A percentile compares a stretch with the other conserved stretches of the same genome.
These are phyloP conservation scores for Beris morrisii DNA, from an alignment of 2,888 invertebrate genomes.

Conservation along the genomic window DNA sequence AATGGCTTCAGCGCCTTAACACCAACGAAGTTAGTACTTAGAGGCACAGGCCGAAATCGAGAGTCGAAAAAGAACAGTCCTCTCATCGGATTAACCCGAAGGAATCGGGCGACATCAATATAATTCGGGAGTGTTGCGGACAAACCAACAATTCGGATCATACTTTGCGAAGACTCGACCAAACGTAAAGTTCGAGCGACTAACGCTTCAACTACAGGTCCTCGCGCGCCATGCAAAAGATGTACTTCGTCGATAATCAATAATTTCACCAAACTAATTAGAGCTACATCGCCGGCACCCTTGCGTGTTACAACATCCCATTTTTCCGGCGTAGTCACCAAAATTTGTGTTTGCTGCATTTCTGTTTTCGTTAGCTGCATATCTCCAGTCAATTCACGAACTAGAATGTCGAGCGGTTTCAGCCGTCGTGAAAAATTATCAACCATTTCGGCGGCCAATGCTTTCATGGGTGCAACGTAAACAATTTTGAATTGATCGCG, in stretches of 20 bases:
- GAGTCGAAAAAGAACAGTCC: conserved; percentile 95
- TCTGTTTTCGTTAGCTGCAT: conserved; percentile 96
- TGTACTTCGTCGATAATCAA: conserved; percentile 98
- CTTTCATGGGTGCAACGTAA: conserved; percentile 99
- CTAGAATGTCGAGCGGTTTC: conserved; percentile 73
- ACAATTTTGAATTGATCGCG: conserved; percentile 96
- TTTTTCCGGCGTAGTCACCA: conserved; percentile 98
- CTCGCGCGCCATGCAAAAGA: conserved; percentile 93
- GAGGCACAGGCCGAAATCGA: conserved; percentile 92
- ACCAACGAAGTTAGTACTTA: conserved; percentile 89
- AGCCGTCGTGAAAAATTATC: conserved; percentile 86
- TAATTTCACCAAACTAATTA: conserved; percentile 87
- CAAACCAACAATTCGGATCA: conserved; percentile 95
- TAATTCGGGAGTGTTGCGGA: conserved; percentile 99
- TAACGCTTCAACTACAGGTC: conserved; percentile 95
- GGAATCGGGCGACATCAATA: conserved; percentile 90
- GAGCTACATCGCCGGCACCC: conserved; percentile 83
- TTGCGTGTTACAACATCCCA: conserved; percentile 99
- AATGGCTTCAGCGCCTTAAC: conserved; percentile 68
- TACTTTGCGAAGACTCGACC: conserved; percentile 86
- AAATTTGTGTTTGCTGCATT: conserved; percentile 94
- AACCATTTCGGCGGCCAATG: conserved; percentile 98
- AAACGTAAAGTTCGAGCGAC: conserved; percentile 94
- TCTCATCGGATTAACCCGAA: conserved; percentile 87
- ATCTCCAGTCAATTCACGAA: conserved; percentile 95